Conservation (phyloP, 2,888 invertebrate genomes). For the Eustalomyia histrio region DNA sequence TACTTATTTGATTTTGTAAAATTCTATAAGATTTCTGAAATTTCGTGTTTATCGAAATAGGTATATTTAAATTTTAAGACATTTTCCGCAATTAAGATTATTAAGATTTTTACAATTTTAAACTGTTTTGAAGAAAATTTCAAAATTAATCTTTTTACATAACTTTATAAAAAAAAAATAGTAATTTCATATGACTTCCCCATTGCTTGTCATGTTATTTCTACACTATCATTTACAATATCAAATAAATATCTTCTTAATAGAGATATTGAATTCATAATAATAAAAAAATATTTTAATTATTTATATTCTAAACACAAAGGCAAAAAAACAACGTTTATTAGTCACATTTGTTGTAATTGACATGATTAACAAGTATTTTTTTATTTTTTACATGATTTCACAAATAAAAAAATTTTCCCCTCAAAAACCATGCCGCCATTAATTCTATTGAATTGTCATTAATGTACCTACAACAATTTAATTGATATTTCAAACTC, state of each 20-base stretch:
- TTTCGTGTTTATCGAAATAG: no score
- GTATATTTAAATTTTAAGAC: no score
- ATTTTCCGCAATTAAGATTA: no score
- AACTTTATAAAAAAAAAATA: neutral
- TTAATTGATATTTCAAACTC: slow-evolving; percentile 47
- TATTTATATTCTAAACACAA: slow-evolving; percentile 30
- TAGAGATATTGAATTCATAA: slow-evolving; percentile 16
- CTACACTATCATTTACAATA: neutral
- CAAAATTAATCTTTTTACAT: no score
- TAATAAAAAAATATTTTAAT: slow-evolving; percentile 46
- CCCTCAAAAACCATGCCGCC: neutral
- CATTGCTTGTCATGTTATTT: neutral
- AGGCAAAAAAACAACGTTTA: slow-evolving; percentile 35
- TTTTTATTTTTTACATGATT: slow-evolving; percentile 3
- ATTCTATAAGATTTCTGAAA: no score
- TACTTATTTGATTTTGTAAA: no score
- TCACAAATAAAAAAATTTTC: neutral
- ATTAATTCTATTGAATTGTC: neutral
- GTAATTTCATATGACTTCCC: slow-evolving; percentile 21
- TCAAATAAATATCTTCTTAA: slow-evolving; percentile 1
- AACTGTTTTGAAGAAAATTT: no score
- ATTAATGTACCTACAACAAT: slow-evolving; percentile 11
- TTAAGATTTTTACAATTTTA: no score
- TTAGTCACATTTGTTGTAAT: slow-evolving; percentile 56
- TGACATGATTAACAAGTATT: slow-evolving; percentile 53